Percentiles rank a stretch among this genome's conserved stretches.
phyloP scores from a whole-genome alignment of 2,113 vertebrate genomes.

The Stomatorhinus ivindoensis region DNA sequence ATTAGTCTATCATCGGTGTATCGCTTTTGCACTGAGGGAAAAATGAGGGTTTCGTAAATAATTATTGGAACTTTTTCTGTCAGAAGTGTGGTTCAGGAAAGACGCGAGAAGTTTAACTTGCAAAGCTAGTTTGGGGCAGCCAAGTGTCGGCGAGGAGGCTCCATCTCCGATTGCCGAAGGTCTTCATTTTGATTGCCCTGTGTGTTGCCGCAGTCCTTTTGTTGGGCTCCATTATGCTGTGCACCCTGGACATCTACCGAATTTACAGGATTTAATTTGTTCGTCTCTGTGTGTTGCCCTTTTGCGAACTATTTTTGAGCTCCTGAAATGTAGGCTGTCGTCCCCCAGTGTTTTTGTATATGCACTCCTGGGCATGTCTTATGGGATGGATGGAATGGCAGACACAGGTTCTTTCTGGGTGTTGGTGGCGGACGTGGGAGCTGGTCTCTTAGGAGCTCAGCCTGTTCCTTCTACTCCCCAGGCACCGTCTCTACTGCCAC shows the following conservation, averaged over 20 bases:
- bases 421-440: neutral
- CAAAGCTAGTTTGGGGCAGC: constrained; percentile 18
- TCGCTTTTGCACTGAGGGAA: constrained; percentile 16
- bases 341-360: neutral
- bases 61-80: constrained; percentile 22
- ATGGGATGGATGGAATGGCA: neutral
- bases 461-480: neutral
- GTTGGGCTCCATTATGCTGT: constrained; percentile 30
- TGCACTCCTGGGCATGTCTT: neutral
- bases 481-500: neutral
- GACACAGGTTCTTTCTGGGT: neutral
- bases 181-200: constrained; percentile 25
- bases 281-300: neutral
- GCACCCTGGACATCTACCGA: constrained; percentile 20
- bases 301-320: constrained; percentile 1
- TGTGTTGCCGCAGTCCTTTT: constrained; percentile 33
- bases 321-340: neutral
- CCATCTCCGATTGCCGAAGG: constrained; percentile 16
- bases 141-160: constrained; percentile 21
- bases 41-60: constrained; percentile 15
- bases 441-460: neutral
- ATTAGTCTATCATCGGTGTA: neutral
- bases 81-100: constrained; percentile 23
- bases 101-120: constrained; percentile 27
- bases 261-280: constrained; percentile 31